These are phyloP conservation scores for Melanerpes formicivorus DNA, from an alignment of 2,113 vertebrate species.

Conservation along the genomic window DNA sequence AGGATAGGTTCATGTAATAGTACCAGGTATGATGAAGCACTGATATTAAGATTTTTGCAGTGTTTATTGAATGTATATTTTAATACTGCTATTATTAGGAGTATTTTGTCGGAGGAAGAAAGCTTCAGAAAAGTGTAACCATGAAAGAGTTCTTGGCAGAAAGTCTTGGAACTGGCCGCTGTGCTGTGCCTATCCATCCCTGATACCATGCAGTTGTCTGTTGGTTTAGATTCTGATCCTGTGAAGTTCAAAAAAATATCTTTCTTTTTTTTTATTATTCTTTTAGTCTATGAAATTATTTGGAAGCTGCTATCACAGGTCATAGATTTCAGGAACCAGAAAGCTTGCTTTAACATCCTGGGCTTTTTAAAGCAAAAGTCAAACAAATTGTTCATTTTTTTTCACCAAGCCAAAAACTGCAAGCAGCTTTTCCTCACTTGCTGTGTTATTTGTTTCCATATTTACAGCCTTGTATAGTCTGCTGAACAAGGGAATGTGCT, in stretches of 20 bases:
- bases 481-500: neutral
- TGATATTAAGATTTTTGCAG: neutral
- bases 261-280: neutral
- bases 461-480: neutral
- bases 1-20: accelerated
- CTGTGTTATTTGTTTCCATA: neutral
- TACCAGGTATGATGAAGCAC: neutral
- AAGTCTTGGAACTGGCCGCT: neutral
- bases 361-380: neutral
- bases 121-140: neutral
- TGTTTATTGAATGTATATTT: neutral
- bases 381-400: neutral
- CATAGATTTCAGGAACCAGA: neutral
- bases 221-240: neutral
- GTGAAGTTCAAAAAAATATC: neutral
- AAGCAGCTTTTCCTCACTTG: neutral
- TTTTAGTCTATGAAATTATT: neutral
- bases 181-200: neutral
- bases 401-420: neutral
- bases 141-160: neutral
- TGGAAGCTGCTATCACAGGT: neutral
- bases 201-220: neutral
- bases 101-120: neutral
- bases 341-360: neutral
- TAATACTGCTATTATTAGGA: neutral